These are phyloP conservation scores for Sebastes miniatus DNA, from an alignment of 2,797 vertebrate species.

Conservation along the genomic window DNA sequence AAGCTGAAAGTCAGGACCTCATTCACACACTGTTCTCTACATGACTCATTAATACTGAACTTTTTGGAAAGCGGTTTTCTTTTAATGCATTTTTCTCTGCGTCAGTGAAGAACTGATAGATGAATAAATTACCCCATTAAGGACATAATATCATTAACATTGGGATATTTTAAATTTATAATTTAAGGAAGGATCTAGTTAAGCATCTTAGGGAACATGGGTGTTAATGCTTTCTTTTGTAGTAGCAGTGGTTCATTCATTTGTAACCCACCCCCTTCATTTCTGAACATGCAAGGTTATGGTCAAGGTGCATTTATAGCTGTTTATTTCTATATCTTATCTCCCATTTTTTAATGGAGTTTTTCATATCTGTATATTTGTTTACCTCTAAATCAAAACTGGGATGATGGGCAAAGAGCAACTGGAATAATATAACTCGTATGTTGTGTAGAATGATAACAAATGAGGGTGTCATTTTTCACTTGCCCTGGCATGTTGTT, in stretches of 20 bases:
- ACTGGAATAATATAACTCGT: not conserved
- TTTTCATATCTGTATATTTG: not conserved
- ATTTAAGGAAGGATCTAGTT: not conserved
- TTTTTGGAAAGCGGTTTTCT: not conserved
- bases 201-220: not conserved
- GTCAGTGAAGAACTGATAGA: not conserved
- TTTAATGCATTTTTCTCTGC: not conserved
- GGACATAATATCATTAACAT: not conserved
- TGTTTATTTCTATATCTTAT: not conserved
- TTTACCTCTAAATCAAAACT: not conserved
- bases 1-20: constrained; percentile 10
- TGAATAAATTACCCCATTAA: not conserved
- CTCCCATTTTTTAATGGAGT: not conserved
- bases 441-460: not conserved
- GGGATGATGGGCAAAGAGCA: not conserved
- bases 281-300: not conserved
- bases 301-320: not conserved
- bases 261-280: not conserved
- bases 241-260: not conserved
- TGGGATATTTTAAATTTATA: not conserved
- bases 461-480: not conserved
- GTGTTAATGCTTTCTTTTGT: not conserved
- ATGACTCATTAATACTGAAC: not conserved
- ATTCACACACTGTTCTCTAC: not conserved
- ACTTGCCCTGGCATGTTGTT: not conserved